Conservation (phyloP, 2,797 vertebrate species). For the Poecilia gillii region DNA sequence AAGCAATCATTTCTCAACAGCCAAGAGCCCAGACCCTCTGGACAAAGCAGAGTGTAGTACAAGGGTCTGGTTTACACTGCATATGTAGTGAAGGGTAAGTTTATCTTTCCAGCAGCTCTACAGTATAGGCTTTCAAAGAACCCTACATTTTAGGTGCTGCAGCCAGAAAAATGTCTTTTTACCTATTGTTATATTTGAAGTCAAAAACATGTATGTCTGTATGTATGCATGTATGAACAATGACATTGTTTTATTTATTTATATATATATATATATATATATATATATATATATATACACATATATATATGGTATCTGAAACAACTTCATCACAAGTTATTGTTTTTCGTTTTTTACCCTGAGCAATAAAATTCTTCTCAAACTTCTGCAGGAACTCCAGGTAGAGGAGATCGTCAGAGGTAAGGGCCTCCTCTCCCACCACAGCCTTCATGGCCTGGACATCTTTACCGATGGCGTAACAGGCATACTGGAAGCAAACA, state of each 20-base stretch:
- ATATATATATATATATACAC: no score
- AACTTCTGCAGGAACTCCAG: constrained; percentile 88
- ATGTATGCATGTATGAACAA: no score
- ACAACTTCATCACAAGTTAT: background rate
- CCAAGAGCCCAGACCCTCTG: no score
- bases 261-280: no score
- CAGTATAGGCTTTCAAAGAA: background rate
- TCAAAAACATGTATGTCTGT: background rate
- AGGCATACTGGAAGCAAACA: constrained; percentile 79
- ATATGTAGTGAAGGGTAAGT: no score
- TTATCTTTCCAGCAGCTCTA: no score
- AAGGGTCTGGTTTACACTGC: no score
- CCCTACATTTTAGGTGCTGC: background rate
- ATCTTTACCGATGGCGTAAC: constrained; percentile 87
- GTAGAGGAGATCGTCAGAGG: constrained; percentile 85
- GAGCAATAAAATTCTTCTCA: constrained; percentile 87
- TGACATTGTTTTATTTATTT: no score
- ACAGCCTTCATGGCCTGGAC: constrained; percentile 89
- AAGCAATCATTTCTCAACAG: no score
- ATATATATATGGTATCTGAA: background rate
- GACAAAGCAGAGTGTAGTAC: no score
- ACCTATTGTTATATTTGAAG: background rate
- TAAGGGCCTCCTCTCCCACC: constrained; percentile 86
- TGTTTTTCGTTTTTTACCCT: constrained; percentile 67
- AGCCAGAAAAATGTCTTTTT: background rate